Evolutionary conservation across 2,888 invertebrate genomes (phyloP).

Genomic region (Ectemnius lituratus): DNA sequence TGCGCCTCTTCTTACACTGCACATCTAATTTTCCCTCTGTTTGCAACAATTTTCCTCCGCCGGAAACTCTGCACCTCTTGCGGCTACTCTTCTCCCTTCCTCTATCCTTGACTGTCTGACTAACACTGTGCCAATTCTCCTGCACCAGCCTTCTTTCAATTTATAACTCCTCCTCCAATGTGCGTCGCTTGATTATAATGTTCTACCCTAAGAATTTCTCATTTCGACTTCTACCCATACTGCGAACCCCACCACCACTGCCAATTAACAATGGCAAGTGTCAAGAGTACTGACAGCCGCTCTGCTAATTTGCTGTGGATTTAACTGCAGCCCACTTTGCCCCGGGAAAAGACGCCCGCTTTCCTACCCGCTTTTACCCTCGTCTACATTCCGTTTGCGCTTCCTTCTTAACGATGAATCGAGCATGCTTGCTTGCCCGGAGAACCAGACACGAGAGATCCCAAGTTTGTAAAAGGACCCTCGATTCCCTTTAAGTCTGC

Average conservation of each 20-base stretch:
- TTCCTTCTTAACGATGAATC: too few species aligned
- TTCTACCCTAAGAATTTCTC: not conserved
- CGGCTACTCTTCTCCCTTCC: constrained; percentile 4
- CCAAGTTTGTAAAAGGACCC: too few species aligned
- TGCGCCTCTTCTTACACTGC: not conserved
- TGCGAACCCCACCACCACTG: constrained; percentile 21
- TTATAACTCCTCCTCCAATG: not conserved
- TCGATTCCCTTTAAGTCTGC: too few species aligned
- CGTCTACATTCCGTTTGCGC: too few species aligned
- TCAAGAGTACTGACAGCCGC: constrained; percentile 37
- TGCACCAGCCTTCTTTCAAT: not conserved
- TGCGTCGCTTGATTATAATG: not conserved
- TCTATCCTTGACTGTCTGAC: constrained; percentile 10
- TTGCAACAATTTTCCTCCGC: constrained; percentile 16
- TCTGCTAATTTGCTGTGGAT: constrained; percentile 60
- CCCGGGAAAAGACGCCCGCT: constrained; percentile 20
- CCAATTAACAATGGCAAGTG: constrained; percentile 61
- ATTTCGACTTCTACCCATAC: not conserved
- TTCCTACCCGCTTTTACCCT: not conserved
- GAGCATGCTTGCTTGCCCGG: too few species aligned
- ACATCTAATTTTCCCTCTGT: constrained; percentile 8
- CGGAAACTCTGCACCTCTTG: not conserved
- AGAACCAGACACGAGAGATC: too few species aligned
- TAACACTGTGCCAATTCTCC: not conserved
- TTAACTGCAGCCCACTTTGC: constrained; percentile 56